Conservation (phyloP, 2,888 invertebrate genomes). For the Geophilus truncorum region DNA sequence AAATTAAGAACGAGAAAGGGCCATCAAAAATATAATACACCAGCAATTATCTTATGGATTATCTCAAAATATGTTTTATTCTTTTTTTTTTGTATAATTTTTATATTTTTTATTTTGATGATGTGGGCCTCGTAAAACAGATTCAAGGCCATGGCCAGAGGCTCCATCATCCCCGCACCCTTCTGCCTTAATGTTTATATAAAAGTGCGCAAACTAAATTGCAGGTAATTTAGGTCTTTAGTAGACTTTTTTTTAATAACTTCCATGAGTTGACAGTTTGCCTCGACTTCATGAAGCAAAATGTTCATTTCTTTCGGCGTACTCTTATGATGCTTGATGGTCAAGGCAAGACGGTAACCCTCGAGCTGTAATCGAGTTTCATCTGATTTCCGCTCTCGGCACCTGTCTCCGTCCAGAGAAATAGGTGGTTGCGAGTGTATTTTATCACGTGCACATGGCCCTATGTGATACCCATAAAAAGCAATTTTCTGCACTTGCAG, state of each 20-base stretch:
- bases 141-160: constrained; percentile 25
- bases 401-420: background rate
- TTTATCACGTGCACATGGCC: constrained; percentile 27
- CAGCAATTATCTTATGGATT: constrained; percentile 17
- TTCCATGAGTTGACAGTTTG: background rate
- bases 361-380: constrained; percentile 14
- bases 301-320: background rate
- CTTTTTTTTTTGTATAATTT: background rate
- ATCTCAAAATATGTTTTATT: constrained; percentile 11
- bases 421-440: background rate
- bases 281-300: background rate
- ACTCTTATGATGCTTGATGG: constrained; percentile 1
- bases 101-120: background rate
- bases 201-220: background rate
- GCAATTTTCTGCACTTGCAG: constrained; percentile 22
- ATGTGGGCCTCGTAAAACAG: background rate
- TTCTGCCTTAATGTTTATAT: background rate
- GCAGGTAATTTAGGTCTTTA: background rate
- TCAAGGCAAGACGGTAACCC: background rate
- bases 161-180: background rate
- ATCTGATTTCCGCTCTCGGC: constrained; percentile 25
- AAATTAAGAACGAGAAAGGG: constrained; percentile 6
- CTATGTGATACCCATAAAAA: background rate
- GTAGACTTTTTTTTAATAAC: background rate
- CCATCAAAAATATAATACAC: constrained; percentile 9